Base-by-base conservation (phyloP, 2,888 invertebrate genomes). In the Helleia helle region DNA sequence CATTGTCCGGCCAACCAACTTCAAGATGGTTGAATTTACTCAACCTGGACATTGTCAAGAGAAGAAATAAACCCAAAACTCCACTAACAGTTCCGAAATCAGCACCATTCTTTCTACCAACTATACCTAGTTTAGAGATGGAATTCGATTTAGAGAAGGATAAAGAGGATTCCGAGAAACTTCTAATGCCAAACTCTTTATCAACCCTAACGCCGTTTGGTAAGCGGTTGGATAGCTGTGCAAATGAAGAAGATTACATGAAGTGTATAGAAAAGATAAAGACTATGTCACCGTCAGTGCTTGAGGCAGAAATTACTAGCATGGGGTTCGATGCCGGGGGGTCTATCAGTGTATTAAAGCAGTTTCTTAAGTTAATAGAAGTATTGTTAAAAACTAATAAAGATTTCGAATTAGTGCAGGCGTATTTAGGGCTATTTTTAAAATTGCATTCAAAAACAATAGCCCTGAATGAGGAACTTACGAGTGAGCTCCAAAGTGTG, bases 71-170 rank as follows among this genome's bases (percentile, higher is more conserved):
- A 63, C 97, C 98, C 0, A 94, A 91, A 70, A 91, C 91, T 37
- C 89, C 94, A 0, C 88, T 93, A 0, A 94, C 94, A 59, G 88
- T 88, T 1, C 92, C 94, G 0, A 94, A 95, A 72, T 89, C 92
- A 1, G 98, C 97, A 0, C 99, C 99, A 0, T 99, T 99, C 84
- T 99, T 99, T 68, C 80, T 99, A 38, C 97, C 98, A 0, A 97
- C 97, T 0, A 87, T 97, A 41, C 89, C 95, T 0, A 92, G 94
- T 1, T 79, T 96, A 11, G 90, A 93, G 54, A 74, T 95, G 4
- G 90, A 92, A 64, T 98, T 98, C 68, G 94, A 93, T 64, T 65
- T 93, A 2, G 81, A 86, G 2, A 72, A 86, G 41, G 70, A 74
- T 1, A 73, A 77, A 17, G 66, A 62, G 7, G 56, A 72, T 1